phyloP scores from a whole-genome alignment of 64 coral and sea anemone species.

The Actinia equina region DNA sequence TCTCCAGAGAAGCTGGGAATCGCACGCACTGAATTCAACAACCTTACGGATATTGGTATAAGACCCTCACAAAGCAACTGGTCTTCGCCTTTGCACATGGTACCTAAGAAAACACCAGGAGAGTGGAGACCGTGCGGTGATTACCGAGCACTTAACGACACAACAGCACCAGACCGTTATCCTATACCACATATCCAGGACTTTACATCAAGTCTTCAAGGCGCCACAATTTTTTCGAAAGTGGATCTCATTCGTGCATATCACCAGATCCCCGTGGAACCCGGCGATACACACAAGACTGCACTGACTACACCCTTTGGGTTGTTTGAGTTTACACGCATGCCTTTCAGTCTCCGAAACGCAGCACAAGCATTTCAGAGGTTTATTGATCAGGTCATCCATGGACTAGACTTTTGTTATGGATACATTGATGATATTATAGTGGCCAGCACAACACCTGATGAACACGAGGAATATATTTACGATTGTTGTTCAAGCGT shows the following conservation, averaged over 20 bases:
- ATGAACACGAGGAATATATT: slow-evolving; percentile 4
- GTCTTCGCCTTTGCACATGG: too few relatives aligned
- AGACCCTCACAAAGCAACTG: too few relatives aligned
- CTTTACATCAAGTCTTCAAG: neutral
- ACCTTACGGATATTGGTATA: too few relatives aligned
- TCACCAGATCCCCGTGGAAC: too few relatives aligned
- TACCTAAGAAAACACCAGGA: too few relatives aligned
- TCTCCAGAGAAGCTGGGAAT: too few relatives aligned
- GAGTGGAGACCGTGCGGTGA: too few relatives aligned
- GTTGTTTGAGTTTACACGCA: slow-evolving; percentile 19
- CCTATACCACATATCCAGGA: slow-evolving; percentile 24
- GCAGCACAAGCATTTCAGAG: slow-evolving; percentile 31
- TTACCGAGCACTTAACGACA: neutral
- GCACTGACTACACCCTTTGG: slow-evolving; percentile 11
- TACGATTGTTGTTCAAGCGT: slow-evolving; percentile 24
- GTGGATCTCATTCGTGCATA: too few relatives aligned
- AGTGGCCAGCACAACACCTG: slow-evolving; percentile 30
- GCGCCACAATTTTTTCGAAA: too few relatives aligned
- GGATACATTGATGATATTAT: slow-evolving; percentile 49
- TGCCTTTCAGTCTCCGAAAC: slow-evolving; percentile 32
- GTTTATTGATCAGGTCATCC: slow-evolving; percentile 37
- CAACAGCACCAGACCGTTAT: neutral
- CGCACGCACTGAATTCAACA: too few relatives aligned
- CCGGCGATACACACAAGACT: slow-evolving; percentile 11
- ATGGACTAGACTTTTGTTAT: slow-evolving; percentile 29